Conservation (phyloP, 2,797 vertebrate species). For the Scolopax bukidnonensis region DNA sequence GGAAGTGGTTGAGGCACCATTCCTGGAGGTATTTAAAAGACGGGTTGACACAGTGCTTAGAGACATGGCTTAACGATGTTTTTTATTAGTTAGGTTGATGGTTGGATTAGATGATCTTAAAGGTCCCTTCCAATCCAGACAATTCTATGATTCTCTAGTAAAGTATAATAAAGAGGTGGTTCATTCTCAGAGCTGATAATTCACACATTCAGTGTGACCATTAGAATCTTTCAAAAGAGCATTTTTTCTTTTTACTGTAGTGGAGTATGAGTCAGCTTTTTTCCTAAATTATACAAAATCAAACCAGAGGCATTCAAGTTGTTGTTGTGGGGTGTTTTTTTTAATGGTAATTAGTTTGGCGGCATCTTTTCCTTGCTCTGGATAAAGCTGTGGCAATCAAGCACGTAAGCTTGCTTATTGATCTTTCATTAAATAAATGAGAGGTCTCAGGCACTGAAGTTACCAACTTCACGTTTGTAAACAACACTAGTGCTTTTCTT, state of each 20-base stretch:
- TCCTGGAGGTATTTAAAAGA: too few relatives aligned
- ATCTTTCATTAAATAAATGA: neutral
- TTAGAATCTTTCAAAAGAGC: neutral
- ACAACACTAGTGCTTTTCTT: neutral
- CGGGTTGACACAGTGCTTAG: too few relatives aligned
- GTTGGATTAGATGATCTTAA: too few relatives aligned
- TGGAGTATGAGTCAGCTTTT: neutral
- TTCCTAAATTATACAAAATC: neutral
- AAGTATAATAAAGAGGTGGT: neutral
- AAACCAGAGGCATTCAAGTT: neutral
- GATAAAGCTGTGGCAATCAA: neutral
- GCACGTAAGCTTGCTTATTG: neutral
- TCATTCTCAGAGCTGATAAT: neutral
- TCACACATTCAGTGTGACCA: neutral
- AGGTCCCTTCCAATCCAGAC: too few relatives aligned
- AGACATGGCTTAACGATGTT: too few relatives aligned
- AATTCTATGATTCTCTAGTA: neutral
- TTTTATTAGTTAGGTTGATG: too few relatives aligned
- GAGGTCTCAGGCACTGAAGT: neutral
- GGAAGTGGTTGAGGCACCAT: too few relatives aligned
- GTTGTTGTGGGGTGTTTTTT: neutral
- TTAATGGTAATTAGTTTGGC: neutral
- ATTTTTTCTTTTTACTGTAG: neutral
- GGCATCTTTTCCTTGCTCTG: neutral
- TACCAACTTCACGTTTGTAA: neutral